Evolutionary conservation across 1,140 invertebrate species (phyloP), one percentile per base, ranked within the genome.

Genomic region (Heliconius hewitsoni): DNA sequence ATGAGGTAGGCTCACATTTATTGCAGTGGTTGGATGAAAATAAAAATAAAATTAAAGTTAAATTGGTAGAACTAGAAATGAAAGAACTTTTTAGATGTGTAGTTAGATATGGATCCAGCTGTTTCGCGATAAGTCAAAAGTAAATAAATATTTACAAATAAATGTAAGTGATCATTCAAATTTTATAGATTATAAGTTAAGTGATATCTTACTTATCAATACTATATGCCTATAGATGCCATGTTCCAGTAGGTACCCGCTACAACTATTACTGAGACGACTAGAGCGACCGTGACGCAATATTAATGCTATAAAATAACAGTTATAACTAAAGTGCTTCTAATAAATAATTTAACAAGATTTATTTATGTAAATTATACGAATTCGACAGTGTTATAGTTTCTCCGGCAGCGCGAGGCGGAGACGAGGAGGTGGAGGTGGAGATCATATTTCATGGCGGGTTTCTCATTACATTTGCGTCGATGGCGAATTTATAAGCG

Each of bases 381-480:
- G 4, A 66, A 66, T 66, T 66, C 23, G 27, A 66, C 60, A n/a
- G 60, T 66, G 60, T 66, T 66, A 66, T 66, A 66, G 60, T 66
- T 66, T 66, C 60, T 66, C 60, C 27, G 13, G 23, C 19, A 66
- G 60, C 3, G 60, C 3, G 34, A n/a, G 70, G 30, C 23, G 66
- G 18, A 3, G 70, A n/a, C 16, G n/a, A 46, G 42, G 13, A 46
- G 42, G 42, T n/a, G 71, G 57, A 66, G n/a, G 34, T 23, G 71
- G 60, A 66, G 60, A 13, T 66, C 27, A 66, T 66, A 66, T 66
- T 66, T 66, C 60, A 72, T 72, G 71, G 37, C 19, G 71, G 30
- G 30, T 72, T 72, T 72, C 71, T 39, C 71, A 72, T 72, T 72
- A 72, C 19, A 42, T 37, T 39, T 72, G 71, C 71, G 71, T 71